Base-by-base conservation (phyloP, 1,140 invertebrate genomes). In the Ericerus pela region DNA sequence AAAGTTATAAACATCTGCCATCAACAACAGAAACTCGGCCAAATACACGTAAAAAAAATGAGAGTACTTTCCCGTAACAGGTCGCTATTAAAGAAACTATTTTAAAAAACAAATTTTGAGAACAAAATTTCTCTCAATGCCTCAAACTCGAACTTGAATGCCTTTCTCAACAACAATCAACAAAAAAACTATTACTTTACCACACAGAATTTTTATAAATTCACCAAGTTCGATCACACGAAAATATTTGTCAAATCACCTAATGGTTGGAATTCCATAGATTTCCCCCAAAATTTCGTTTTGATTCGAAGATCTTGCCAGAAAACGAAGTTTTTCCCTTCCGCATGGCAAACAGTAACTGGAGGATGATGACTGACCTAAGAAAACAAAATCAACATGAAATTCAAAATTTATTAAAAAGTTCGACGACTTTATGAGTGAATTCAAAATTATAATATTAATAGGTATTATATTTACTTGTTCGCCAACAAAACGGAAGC, bases 201-300 rank as follows among this genome's bases (percentile, higher is more conserved):
- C n/a, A n/a, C n/a, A n/a, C n/a, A n/a, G n/a, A n/a, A n/a, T n/a
- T n/a, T n/a, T n/a, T n/a, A n/a, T n/a, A n/a, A n/a, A n/a, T n/a
- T n/a, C n/a, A n/a, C n/a, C n/a, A n/a, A n/a, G n/a, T n/a, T n/a
- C n/a, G n/a, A n/a, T n/a, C n/a, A n/a, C n/a, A 33, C 11, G n/a
- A 36, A 22, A 31, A 33, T 5, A n/a, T 54, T 30, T 16, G 8
- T 12, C 18, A 10, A 53, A 2, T 66, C 64, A 58, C 85, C 85
- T 30, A 83, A 76, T 0, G 88, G 87, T 65, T 88, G 82, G 67
- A 90, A 84, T 71, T 90, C 86, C 76, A 92, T 86, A 28, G 85
- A 88, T 71, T 88, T 90, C 55, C 87, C 87, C 86, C 87, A 91
- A 72, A 92, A 92, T 69, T 87, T 88, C 24, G 86, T 84, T 70